Percentiles rank a stretch among this genome's conserved stretches.
These are phyloP conservation scores for Anguilla marmorata DNA, from an alignment of 2,797 vertebrate genomes.

Conservation along the genomic window DNA sequence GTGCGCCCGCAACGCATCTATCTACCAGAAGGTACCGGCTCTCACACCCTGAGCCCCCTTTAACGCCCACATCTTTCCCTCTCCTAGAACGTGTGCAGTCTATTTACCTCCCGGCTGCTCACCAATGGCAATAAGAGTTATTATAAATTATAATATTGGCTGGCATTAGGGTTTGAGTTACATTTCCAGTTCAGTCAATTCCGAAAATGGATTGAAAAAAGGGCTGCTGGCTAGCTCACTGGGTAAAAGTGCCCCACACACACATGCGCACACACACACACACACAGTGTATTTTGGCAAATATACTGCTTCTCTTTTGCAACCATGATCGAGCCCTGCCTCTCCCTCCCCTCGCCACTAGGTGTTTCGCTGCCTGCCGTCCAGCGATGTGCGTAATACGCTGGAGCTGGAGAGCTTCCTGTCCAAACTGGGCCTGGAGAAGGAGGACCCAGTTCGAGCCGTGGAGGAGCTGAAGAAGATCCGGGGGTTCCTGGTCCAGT, in stretches of 20 bases:
- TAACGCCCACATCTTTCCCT: not conserved
- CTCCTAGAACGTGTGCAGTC: not conserved
- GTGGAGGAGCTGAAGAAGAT: conserved; percentile 91
- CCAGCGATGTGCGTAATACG: conserved; percentile 85
- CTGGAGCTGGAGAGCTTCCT: conserved; percentile 83
- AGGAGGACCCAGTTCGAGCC: conserved; percentile 79
- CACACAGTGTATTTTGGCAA: not conserved
- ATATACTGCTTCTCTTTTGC: not conserved
- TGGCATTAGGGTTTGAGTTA: not conserved
- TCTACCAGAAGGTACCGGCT: conserved; percentile 83
- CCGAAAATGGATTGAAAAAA: not conserved
- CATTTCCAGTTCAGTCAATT: not conserved
- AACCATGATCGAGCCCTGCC: not conserved
- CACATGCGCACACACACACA: not conserved
- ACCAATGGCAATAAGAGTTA: not conserved
- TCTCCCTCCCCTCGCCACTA: conserved; percentile 49
- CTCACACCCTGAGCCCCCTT: not conserved
- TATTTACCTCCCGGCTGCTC: not conserved
- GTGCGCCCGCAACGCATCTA: conserved; percentile 84
- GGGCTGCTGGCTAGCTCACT: not conserved
- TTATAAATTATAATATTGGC: not conserved
- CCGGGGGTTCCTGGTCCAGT: conserved; percentile 92
- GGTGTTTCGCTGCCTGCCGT: conserved; percentile 95
- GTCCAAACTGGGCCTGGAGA: conserved; percentile 75
- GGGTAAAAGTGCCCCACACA: not conserved